Percentiles rank a stretch among this genome's conserved stretches.
Evolutionary conservation across 2,797 vertebrate species (phyloP).

Genomic region (Enteromius anoplus): DNA sequence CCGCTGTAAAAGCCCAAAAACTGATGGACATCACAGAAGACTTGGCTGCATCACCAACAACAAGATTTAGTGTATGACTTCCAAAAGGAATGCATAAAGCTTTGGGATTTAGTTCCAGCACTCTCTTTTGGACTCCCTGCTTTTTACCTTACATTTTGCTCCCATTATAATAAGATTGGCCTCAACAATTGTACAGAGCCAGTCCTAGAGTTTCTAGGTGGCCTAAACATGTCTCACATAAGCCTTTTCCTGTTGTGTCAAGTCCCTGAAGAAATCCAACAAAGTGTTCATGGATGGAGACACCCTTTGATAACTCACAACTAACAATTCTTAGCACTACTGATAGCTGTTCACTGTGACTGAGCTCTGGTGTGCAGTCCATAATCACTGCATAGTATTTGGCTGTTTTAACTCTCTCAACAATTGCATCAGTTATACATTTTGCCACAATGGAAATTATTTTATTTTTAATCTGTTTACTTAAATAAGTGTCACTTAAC

Average conservation of each 20-base stretch:
- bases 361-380: slow-evolving; percentile 29
- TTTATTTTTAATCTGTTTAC: slow-evolving; percentile 29
- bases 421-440: slow-evolving; percentile 23
- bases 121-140: background rate
- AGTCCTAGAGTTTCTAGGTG: background rate
- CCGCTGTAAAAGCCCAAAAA: background rate
- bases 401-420: slow-evolving; percentile 33
- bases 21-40: background rate
- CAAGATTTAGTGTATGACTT: background rate
- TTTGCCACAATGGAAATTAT: slow-evolving; percentile 7
- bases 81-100: background rate
- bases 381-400: slow-evolving; percentile 41
- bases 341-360: slow-evolving; percentile 12
- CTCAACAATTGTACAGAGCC: background rate
- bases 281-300: background rate
- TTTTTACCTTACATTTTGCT: background rate
- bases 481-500: slow-evolving; percentile 20
- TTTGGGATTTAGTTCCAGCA: background rate
- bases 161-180: background rate
- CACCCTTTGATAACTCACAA: background rate
- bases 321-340: background rate
- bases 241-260: background rate
- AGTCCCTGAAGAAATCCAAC: background rate
- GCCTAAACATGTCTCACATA: background rate
- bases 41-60: background rate